Conservation (phyloP, 2,797 vertebrate genomes). For the Scomberomorus guttatus region DNA sequence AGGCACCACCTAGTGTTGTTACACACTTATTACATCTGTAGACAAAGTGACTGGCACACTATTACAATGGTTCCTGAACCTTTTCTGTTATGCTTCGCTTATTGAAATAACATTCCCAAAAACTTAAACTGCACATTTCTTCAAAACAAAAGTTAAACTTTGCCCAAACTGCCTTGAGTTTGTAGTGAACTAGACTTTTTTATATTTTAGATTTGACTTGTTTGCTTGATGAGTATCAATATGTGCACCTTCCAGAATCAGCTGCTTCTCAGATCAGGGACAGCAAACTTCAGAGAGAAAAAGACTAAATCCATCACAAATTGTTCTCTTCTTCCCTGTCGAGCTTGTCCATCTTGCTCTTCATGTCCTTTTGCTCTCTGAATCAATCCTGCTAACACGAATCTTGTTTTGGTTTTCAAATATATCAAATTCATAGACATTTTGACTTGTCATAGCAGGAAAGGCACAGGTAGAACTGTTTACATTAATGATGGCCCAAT, state of each 20-base stretch:
- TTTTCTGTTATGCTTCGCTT: neutral
- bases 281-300: too few relatives aligned
- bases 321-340: neutral
- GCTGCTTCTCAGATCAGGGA: too few relatives aligned
- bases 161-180: neutral
- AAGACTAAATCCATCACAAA: too few relatives aligned
- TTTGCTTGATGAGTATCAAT: too few relatives aligned
- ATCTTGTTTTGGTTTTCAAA: neutral
- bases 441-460: neutral
- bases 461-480: neutral
- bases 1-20: conserved; percentile 62
- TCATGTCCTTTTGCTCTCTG: neutral
- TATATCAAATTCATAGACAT: neutral
- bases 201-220: neutral
- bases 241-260: too few relatives aligned
- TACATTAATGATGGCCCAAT: too few relatives aligned
- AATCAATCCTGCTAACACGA: neutral
- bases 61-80: neutral
- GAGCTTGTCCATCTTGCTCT: neutral
- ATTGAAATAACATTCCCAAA: neutral
- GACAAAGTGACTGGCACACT: neutral
- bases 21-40: conserved; percentile 18
- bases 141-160: neutral
- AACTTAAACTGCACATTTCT: neutral
- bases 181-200: neutral